Base-by-base conservation (phyloP, 2,113 vertebrate genomes). In the Orientallactaga bullata region DNA sequence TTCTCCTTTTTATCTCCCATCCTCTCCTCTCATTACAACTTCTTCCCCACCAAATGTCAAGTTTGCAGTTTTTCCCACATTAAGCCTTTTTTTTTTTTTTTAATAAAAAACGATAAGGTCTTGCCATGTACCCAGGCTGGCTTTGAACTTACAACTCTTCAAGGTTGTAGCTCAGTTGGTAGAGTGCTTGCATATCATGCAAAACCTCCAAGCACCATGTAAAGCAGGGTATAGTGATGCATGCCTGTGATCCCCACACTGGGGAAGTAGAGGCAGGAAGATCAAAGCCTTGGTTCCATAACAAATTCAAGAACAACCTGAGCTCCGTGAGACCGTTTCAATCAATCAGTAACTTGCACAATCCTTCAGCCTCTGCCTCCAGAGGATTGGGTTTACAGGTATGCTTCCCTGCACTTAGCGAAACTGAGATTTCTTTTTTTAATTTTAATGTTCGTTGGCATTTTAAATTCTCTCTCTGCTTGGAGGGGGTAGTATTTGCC, bases 21-120 rank as follows among this genome's bases (percentile, higher is more conserved):
- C 1, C 60, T 9, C 10, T 1, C 4, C 16, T 55, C 6, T 83
- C 39, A 63, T 66, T 10, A 7, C 37, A 47, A 9, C 17, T 42
- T 85, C 30, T 30, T 39, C 23, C 84, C 20, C 89, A 10, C 32
- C n/a, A 87, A 3, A 85, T 74, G 79, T 81, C 35, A 78, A 24
- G 12, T 90, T 89, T 85, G 42, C 30, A 32, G 3, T 91, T 89
- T 89, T 86, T 88, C 58, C 37, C 61, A 66, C 87, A 42, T 81
- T 71, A n/a, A 73, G 21, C 13, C 73, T 66, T 79, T 63, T 32
- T 30, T 58, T 39, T 28, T 30, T 76, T 82, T 69, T 16, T 63
- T 60, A 17, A 47, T 47, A 47, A 6, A 47, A 6, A 47, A 47
- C 8, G 24, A 63, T 85, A 35, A 55, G 55, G 47, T 39, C 21